Percentiles rank a stretch among this genome's conserved stretches.
These are phyloP conservation scores for Centropyge bicolor DNA, from an alignment of 2,797 vertebrate genomes.

Conservation along the genomic window DNA sequence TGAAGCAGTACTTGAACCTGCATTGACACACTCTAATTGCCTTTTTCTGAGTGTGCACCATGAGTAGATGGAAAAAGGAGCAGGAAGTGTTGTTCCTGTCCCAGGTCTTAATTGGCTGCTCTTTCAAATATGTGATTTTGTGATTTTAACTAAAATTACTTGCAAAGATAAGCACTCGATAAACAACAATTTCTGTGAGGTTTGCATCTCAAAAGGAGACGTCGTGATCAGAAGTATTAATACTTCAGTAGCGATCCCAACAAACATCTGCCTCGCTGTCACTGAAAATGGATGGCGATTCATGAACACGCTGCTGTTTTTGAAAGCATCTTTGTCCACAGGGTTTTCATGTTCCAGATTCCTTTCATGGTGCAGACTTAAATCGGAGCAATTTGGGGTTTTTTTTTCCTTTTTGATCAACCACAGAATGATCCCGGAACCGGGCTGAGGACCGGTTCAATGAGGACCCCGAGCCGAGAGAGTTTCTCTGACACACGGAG, in stretches of 20 bases:
- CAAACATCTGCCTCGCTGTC: slow-evolving; percentile 1
- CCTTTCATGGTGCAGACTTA: slow-evolving; percentile 12
- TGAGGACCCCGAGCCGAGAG: slow-evolving; percentile 14
- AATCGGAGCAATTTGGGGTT: slow-evolving; percentile 23
- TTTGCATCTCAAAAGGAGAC: not conserved
- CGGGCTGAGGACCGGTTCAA: slow-evolving; percentile 23
- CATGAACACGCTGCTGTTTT: slow-evolving; percentile 1
- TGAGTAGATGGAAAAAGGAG: not conserved
- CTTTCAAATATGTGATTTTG: not conserved
- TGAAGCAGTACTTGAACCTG: not conserved
- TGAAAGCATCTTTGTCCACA: slow-evolving; percentile 8
- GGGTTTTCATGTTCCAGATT: slow-evolving; percentile 8
- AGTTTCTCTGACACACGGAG: slow-evolving; percentile 41
- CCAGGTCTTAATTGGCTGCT: not conserved
- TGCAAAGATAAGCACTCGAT: not conserved
- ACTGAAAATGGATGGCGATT: slow-evolving; percentile 7
- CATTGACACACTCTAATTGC: not conserved
- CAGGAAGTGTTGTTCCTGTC: not conserved
- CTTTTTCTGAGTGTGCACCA: not conserved
- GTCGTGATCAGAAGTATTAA: not conserved
- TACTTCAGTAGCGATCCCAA: not conserved
- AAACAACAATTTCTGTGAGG: not conserved
- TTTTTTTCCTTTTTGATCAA: slow-evolving; percentile 39
- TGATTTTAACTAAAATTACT: not conserved
- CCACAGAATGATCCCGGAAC: slow-evolving; percentile 14